Percentiles rank a stretch among this genome's conserved stretches.
phyloP scores from a whole-genome alignment of 2,888 invertebrate genomes.

The Chelonus formosanus region DNA sequence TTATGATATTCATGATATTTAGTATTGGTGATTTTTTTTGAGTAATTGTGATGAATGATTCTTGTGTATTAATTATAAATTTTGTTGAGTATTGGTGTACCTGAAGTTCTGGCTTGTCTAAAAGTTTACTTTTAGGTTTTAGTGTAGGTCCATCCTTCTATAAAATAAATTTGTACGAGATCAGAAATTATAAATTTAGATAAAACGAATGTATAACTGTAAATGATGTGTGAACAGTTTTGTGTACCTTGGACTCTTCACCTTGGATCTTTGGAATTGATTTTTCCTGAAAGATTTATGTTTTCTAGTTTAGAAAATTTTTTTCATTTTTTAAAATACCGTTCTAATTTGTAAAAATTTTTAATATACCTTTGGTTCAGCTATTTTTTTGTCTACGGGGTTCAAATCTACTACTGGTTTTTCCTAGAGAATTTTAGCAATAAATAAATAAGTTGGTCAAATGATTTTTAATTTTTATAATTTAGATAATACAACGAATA shows the following conservation, averaged over 20 bases:
- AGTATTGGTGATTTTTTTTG: too few relatives aligned
- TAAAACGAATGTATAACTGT: constrained; percentile 20
- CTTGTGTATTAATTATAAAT: background rate
- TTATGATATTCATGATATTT: background rate
- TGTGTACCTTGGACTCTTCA: constrained; percentile 47
- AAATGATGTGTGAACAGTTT: constrained; percentile 29
- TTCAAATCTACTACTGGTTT: constrained; percentile 39
- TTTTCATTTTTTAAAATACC: constrained; percentile 9
- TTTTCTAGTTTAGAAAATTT: constrained; percentile 25
- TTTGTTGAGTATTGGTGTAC: constrained; percentile 40
- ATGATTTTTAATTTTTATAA: too few relatives aligned
- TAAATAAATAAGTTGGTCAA: too few relatives aligned
- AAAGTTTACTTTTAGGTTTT: constrained; percentile 47
- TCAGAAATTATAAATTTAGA: constrained; percentile 23
- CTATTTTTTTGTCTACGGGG: constrained; percentile 39
- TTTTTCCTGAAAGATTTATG: constrained; percentile 37
- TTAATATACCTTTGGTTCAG: constrained; percentile 49
- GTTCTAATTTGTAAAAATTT: constrained; percentile 6
- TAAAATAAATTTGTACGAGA: constrained; percentile 34
- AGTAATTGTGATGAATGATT: too few relatives aligned
- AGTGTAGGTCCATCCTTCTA: constrained; percentile 43
- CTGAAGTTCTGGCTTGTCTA: constrained; percentile 48
- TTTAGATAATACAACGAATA: too few relatives aligned
- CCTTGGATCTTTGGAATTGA: constrained; percentile 40
- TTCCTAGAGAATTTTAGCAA: constrained; percentile 36